Conservation (phyloP, 2,113 vertebrate species). For the Rhodinocichla rosea region DNA sequence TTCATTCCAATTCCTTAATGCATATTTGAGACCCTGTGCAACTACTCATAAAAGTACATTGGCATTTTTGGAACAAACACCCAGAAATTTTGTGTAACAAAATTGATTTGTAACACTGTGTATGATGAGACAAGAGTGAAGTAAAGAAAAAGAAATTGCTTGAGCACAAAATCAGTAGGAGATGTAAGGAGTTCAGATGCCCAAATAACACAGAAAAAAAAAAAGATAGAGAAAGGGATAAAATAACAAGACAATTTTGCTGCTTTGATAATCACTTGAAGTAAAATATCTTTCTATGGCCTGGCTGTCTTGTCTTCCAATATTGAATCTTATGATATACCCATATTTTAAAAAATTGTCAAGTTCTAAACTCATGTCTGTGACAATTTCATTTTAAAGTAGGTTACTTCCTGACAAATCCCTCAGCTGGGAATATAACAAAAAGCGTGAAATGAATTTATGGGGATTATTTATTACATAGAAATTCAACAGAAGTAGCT, state of each 20-base stretch:
- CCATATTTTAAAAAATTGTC: background rate
- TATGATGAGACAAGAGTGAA: background rate
- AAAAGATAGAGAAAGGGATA: background rate
- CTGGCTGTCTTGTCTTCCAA: background rate
- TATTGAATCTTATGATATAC: background rate
- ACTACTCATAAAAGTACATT: background rate
- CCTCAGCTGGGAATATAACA: background rate
- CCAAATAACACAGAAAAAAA: background rate
- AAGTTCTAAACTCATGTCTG: background rate
- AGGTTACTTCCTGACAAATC: background rate
- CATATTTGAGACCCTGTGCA: background rate
- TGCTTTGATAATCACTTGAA: background rate
- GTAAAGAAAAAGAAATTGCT: background rate
- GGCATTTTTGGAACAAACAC: background rate
- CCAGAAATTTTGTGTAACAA: background rate
- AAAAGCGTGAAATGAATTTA: background rate
- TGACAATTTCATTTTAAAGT: background rate
- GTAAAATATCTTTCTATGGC: background rate
- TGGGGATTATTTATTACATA: background rate
- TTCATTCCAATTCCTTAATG: background rate
- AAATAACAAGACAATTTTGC: background rate
- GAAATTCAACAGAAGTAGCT: background rate
- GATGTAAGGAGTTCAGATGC: background rate
- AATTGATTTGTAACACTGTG: background rate
- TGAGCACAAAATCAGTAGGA: background rate